These are phyloP conservation scores for Drosophila anomalata DNA, from an alignment of 2,888 invertebrate species.

Conservation along the genomic window DNA sequence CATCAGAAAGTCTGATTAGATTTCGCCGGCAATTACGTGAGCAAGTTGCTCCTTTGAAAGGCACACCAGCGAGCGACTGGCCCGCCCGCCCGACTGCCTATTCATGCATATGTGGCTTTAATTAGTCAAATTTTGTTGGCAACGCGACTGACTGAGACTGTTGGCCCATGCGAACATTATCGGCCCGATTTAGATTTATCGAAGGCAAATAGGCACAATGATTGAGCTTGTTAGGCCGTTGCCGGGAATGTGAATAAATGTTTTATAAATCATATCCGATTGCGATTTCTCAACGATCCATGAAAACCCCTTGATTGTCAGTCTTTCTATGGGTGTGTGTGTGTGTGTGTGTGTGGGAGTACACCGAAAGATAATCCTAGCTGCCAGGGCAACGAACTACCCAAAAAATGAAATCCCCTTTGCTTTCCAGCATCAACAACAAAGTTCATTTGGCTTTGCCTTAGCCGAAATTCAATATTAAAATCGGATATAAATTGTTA, in stretches of 20 bases:
- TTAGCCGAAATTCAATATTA: slow-evolving; percentile 72
- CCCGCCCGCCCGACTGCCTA: background rate
- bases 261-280: slow-evolving; percentile 46
- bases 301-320: background rate
- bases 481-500: slow-evolving; percentile 77
- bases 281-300: slow-evolving; percentile 27
- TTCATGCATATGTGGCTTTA: slow-evolving; percentile 40
- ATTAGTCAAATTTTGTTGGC: slow-evolving; percentile 45
- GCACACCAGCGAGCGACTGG: slow-evolving; percentile 18
- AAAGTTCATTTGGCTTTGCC: slow-evolving; percentile 50
- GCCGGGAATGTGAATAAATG: slow-evolving; percentile 30
- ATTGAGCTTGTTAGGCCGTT: slow-evolving; percentile 39
- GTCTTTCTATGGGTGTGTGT: background rate
- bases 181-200: slow-evolving; percentile 39
- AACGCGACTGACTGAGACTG: slow-evolving; percentile 25
- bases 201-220: slow-evolving; percentile 40
- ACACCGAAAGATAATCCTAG: slow-evolving; percentile 30
- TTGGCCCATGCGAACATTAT: slow-evolving; percentile 36
- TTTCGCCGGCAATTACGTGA: slow-evolving; percentile 43
- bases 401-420: slow-evolving; percentile 13
- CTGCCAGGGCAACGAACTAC: slow-evolving; percentile 30
- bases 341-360: background rate
- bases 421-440: slow-evolving; percentile 34
- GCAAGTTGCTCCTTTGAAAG: slow-evolving; percentile 44
- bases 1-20: slow-evolving; percentile 45